A percentile compares a stretch with the other conserved stretches of the same genome.
These are phyloP conservation scores for Murina feae DNA, from an alignment of 2,113 vertebrate genomes.

Conservation along the genomic window DNA sequence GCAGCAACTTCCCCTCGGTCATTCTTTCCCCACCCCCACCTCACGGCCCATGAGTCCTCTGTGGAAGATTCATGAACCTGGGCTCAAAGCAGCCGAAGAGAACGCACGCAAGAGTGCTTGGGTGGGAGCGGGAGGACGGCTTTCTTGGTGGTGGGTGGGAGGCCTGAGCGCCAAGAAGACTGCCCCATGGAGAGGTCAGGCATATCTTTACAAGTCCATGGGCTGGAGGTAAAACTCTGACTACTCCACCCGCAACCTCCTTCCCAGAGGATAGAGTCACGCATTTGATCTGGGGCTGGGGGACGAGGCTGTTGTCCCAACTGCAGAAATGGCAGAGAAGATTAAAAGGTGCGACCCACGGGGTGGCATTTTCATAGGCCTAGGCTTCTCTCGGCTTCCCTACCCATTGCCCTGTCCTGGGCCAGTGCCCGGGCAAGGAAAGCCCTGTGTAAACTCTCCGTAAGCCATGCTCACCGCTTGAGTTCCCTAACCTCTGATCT, in stretches of 20 bases:
- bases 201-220: background rate
- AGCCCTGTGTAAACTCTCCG: background rate
- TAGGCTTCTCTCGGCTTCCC: background rate
- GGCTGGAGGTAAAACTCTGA: background rate
- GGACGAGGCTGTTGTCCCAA: background rate
- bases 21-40: background rate
- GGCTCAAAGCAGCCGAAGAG: background rate
- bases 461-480: background rate
- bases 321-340: background rate
- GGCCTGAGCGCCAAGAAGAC: background rate
- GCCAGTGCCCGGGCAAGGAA: background rate
- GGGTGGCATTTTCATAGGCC: background rate
- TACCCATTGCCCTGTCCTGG: background rate
- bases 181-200: background rate
- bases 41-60: background rate
- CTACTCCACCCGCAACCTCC: background rate
- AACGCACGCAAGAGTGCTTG: background rate
- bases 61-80: background rate
- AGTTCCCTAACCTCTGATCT: background rate
- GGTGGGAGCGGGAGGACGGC: background rate
- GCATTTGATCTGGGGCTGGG: background rate
- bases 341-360: background rate
- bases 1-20: conserved; percentile 61
- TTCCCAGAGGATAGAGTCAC: background rate
- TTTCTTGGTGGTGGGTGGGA: background rate